phyloP scores from a whole-genome alignment of 2,113 vertebrate species.

The Pitta sordida region DNA sequence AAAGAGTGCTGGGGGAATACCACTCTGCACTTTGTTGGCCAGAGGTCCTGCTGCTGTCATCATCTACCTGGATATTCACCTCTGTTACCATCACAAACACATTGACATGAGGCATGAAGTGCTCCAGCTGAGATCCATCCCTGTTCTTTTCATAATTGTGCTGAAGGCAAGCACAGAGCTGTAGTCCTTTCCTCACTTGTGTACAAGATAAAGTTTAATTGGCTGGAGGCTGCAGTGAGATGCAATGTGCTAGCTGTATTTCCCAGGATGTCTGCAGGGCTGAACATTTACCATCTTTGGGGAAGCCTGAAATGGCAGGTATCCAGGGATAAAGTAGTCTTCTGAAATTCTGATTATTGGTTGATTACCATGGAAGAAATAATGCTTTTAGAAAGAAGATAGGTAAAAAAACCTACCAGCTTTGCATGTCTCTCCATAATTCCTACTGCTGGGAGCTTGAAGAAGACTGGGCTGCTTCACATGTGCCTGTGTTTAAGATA shows the following conservation, averaged over 20 bases:
- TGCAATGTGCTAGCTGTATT: accelerated
- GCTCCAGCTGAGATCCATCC: neutral
- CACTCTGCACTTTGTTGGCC: neutral
- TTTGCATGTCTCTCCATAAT: neutral
- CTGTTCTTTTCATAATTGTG: neutral
- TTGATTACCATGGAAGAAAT: neutral
- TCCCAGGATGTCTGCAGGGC: neutral
- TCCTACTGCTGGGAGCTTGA: neutral
- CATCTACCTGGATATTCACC: neutral
- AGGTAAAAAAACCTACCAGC: neutral
- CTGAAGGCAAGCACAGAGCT: neutral
- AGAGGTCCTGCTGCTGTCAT: neutral
- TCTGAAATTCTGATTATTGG: neutral
- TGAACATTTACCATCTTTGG: too few relatives aligned
- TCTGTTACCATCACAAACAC: neutral
- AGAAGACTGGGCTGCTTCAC: neutral
- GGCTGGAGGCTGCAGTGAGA: neutral
- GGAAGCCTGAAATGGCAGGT: neutral
- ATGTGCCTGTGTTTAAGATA: neutral
- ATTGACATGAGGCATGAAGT: neutral
- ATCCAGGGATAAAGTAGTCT: neutral
- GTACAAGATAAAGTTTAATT: neutral
- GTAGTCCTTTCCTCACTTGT: neutral
- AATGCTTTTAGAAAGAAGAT: neutral
- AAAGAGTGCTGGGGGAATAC: neutral